Base-by-base conservation (phyloP, 35 echinoderm and acorn worm species). In the Acanthaster planci region DNA sequence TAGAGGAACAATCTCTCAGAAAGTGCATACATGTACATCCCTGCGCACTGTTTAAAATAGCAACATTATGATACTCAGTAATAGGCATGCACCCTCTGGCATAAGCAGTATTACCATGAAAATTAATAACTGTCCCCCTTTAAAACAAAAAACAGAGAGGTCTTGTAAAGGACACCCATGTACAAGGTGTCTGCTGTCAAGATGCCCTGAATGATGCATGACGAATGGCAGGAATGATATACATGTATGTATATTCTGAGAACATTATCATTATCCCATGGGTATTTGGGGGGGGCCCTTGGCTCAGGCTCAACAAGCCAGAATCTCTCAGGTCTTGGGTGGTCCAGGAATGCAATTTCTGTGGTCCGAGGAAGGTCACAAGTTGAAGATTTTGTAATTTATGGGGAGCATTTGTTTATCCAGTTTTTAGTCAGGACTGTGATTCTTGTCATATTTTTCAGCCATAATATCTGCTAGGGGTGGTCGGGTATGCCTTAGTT, bases 391-490 rank as follows among this genome's bases (percentile, higher is more conserved):
- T 60, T 60, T 2, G 34, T 31, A 72, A 72, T 72, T 72, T 72
- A 72, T 31, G 23, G 64, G 64, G 34, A 2, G 64, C 34, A 34
- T 23, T 72, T 31, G 30, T 72, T 72, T 72, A 72, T 16, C 2
- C 8, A 15, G 29, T 36, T 72, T 34, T 31, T 19, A 72, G 64
- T 34, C 34, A 27, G 7, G 26, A 29, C 26, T 27, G 22, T 72
- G 29, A 72, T 26, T 26, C 64, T 47, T 72, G 64, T 72, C 64
- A 72, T 72, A 72, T 72, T 72, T 72, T 72, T 72, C 34, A 30
- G 42, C 42, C 42, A 12, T 47, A 47, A 47, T 47, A 47, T 47
- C 42, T 47, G 42, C n/a, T 47, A 47, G 42, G 4, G 42, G 42
- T 6, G 42, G 42, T 47, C 42, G 4, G 12, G 42, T 47, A 47